Evolutionary conservation across 2,113 vertebrate species (phyloP), one percentile per base, ranked within the genome.

Genomic region (Caretta caretta): DNA sequence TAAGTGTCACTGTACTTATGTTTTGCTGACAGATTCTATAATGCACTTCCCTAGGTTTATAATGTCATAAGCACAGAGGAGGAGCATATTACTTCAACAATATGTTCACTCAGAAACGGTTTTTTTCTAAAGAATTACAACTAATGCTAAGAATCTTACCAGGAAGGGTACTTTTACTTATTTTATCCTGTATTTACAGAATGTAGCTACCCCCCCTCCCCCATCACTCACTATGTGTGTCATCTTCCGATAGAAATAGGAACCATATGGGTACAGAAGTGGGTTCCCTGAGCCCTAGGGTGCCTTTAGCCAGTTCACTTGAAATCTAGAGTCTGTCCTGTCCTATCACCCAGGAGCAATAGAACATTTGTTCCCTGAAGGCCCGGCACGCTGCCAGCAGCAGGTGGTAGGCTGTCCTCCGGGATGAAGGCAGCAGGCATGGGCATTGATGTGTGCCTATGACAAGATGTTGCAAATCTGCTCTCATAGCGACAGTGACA

Each of bases 381-480:
- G 98, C 92, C 96, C 93, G 98, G 98, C 97, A 38, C 83, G 48
- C 97, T 99, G 98, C 99, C 99, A 99, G 98, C 98, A 99, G 99
- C 99, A 99, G 99, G 99, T 99, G 99, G 98, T 97, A 98, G 98
- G 97, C 98, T 98, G 97, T 99, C 98, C 98, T 98, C 98, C 98
- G 98, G 98, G 98, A 98, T 96, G 96, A 94, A 98, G 97, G 98
- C 98, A 98, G 99, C 98, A 98, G 98, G 98, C 98, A 80, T 96
- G 98, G 98, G 98, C 98, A 98, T 98, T 98, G 98, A 99, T 99
- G 98, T 99, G 98, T 99, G 98, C 98, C 98, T 96, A 35, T 93
- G 98, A 99, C 98, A 99, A 98, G 98, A 99, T 98, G 98, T 98
- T 99, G 98, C 98, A 98, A 98, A 99, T 99, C 98, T 98, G 99